Evolutionary conservation across 2,888 invertebrate species (phyloP).

Genomic region (Myopa testacea): DNA sequence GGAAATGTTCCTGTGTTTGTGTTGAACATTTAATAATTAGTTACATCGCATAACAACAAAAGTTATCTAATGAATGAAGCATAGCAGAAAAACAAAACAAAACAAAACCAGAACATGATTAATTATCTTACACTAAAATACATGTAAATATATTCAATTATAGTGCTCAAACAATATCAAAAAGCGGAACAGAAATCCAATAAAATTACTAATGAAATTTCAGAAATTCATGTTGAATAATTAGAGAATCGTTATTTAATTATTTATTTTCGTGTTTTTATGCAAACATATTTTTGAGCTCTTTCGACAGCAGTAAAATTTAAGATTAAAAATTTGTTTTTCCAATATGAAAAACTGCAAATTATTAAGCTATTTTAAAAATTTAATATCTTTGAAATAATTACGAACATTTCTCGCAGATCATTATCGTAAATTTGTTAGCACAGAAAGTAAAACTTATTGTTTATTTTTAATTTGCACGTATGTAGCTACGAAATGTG

Average conservation of each 20-base stretch:
- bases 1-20: too few relatives aligned
- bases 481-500: too few relatives aligned
- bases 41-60: too few relatives aligned
- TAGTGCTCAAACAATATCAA: too few relatives aligned
- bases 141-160: too few relatives aligned
- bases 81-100: background rate
- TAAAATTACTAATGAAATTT: too few relatives aligned
- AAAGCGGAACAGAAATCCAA: too few relatives aligned
- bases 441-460: slow-evolving; percentile 46
- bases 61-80: too few relatives aligned
- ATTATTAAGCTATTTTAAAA: background rate
- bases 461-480: slow-evolving; percentile 10
- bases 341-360: background rate
- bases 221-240: too few relatives aligned
- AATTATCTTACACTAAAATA: too few relatives aligned
- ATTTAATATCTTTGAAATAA: slow-evolving; percentile 44
- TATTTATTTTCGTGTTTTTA: background rate
- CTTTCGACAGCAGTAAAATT: background rate
- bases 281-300: background rate
- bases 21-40: too few relatives aligned
- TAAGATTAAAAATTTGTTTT: background rate
- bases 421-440: slow-evolving; percentile 54
- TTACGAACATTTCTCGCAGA: slow-evolving; percentile 53
- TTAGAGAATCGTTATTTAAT: too few relatives aligned
- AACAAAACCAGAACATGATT: background rate